A percentile compares a stretch with the other conserved stretches of the same genome.
phyloP scores from a whole-genome alignment of 1,140 invertebrate genomes.

The Drosophila sp. region DNA sequence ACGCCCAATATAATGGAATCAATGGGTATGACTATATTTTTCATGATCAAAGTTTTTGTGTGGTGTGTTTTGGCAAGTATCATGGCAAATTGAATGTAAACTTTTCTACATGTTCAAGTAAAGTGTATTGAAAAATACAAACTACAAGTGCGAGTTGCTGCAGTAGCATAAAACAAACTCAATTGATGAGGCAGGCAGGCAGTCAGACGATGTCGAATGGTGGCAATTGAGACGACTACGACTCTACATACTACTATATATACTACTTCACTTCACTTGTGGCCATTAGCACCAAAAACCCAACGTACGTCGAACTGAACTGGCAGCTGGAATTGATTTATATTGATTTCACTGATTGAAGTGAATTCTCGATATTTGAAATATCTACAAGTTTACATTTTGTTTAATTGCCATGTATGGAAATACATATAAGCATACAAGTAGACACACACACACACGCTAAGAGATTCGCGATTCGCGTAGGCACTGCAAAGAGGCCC shows the following conservation, averaged over 20 bases:
- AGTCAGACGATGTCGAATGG: slow-evolving; percentile 30
- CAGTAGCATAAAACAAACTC: slow-evolving; percentile 9
- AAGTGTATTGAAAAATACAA: slow-evolving; percentile 18
- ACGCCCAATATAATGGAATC: too few relatives aligned
- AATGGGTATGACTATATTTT: too few relatives aligned
- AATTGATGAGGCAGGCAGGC: slow-evolving; percentile 17
- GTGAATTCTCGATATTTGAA: slow-evolving; percentile 53
- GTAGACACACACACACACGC: neutral
- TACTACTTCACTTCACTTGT: slow-evolving; percentile 44
- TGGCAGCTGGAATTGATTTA: slow-evolving; percentile 60
- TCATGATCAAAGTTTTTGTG: too few relatives aligned
- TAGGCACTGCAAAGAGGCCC: neutral
- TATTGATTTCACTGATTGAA: slow-evolving; percentile 65
- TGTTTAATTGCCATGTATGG: slow-evolving; percentile 62
- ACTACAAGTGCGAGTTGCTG: slow-evolving; percentile 36
- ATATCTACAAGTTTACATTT: slow-evolving; percentile 45
- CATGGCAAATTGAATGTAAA: neutral
- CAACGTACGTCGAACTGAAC: neutral
- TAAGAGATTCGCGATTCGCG: neutral
- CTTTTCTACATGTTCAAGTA: neutral
- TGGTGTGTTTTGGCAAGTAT: neutral
- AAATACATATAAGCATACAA: slow-evolving; percentile 29
- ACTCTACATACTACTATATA: neutral
- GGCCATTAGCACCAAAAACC: slow-evolving; percentile 47
- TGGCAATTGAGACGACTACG: slow-evolving; percentile 53